Evolutionary conservation across 2,888 invertebrate genomes (phyloP).

Genomic region (Drosophila vallismaia): DNA sequence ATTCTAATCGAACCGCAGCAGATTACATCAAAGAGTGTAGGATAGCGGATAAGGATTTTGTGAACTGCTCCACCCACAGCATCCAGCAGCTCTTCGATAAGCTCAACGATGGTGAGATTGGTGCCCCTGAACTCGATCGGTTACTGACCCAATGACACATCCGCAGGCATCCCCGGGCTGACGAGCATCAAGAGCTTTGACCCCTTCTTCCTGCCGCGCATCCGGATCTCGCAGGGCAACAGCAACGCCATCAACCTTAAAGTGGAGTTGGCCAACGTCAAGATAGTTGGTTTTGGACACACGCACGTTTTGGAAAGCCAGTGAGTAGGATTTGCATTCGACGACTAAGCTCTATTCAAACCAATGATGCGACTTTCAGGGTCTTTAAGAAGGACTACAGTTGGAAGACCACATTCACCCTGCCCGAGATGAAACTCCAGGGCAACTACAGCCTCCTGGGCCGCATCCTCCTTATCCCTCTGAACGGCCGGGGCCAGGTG

Average conservation of each 20-base stretch:
- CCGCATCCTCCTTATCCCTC: slow-evolving; percentile 88
- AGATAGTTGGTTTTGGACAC: slow-evolving; percentile 88
- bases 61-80: slow-evolving; percentile 88
- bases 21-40: slow-evolving; percentile 88
- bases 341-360: background rate
- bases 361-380: slow-evolving; percentile 81
- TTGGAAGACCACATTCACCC: slow-evolving; percentile 88
- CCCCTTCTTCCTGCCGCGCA: slow-evolving; percentile 88
- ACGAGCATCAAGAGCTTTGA: slow-evolving; percentile 87
- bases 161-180: slow-evolving; percentile 82
- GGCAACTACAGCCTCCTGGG: slow-evolving; percentile 89
- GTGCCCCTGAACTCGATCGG: background rate
- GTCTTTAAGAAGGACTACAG: slow-evolving; percentile 88
- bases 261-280: slow-evolving; percentile 88
- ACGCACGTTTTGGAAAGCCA: slow-evolving; percentile 87
- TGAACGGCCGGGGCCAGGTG: slow-evolving; percentile 88
- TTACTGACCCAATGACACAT: background rate
- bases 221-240: slow-evolving; percentile 89
- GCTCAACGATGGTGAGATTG: slow-evolving; percentile 86
- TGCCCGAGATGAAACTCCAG: slow-evolving; percentile 88
- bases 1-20: slow-evolving; percentile 85
- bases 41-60: slow-evolving; percentile 87
- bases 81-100: slow-evolving; percentile 89
- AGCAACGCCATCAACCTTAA: slow-evolving; percentile 89
- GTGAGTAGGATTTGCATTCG: slow-evolving; percentile 81